These are phyloP conservation scores for Cavia aperea DNA, from an alignment of 2,113 vertebrate genomes.

Conservation along the genomic window DNA sequence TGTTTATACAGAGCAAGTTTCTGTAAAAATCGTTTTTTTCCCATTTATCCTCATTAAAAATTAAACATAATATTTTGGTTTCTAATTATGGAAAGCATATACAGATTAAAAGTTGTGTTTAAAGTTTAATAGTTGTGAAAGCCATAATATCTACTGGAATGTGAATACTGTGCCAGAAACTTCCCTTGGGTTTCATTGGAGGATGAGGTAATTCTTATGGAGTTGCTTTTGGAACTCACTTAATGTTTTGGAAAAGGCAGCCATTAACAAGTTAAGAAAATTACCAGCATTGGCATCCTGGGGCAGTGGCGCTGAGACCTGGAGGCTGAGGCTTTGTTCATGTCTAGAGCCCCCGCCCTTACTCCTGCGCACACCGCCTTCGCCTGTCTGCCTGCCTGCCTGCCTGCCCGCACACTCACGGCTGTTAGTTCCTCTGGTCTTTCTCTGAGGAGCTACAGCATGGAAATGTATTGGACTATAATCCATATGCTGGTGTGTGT, in stretches of 20 bases:
- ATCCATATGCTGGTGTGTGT: no score
- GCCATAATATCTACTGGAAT: background rate
- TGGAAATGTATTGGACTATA: background rate
- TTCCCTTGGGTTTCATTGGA: background rate
- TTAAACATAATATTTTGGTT: background rate
- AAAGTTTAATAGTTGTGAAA: constrained; percentile 13
- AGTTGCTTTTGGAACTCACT: background rate
- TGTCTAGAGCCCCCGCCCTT: background rate
- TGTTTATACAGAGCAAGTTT: background rate
- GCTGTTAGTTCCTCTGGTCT: background rate
- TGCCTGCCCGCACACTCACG: background rate
- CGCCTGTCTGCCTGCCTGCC: background rate
- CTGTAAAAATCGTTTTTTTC: background rate
- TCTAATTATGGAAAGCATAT: background rate
- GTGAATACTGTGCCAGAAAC: background rate
- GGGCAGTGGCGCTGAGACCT: background rate
- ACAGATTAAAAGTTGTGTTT: constrained; percentile 10
- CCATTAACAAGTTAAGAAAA: background rate
- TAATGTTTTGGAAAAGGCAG: background rate
- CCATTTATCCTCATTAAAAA: background rate
- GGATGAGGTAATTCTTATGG: background rate
- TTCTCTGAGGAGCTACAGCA: background rate
- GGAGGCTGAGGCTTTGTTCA: background rate
- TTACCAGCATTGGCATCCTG: background rate
- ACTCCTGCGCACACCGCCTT: background rate